These are phyloP conservation scores for Muraenolepis orangiensis DNA, from an alignment of 2,797 vertebrate species.

Conservation along the genomic window DNA sequence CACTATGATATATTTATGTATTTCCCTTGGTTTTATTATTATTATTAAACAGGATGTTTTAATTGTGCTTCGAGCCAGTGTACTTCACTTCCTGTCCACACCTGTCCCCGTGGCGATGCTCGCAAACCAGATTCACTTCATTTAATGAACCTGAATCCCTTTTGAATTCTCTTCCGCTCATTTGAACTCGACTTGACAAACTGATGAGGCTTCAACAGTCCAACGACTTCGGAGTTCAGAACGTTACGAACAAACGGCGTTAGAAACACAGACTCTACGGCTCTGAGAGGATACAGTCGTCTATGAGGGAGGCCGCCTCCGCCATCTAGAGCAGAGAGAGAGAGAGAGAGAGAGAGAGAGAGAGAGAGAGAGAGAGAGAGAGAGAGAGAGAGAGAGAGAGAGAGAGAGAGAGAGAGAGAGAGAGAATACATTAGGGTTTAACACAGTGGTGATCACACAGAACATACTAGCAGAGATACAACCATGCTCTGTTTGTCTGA, in stretches of 20 bases:
- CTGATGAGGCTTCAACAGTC: background rate
- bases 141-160: background rate
- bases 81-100: background rate
- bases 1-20: background rate
- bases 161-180: background rate
- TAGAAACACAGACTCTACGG: background rate
- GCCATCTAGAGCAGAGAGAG: conserved; percentile 64
- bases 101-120: background rate
- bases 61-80: background rate
- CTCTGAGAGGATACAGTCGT: conserved; percentile 77
- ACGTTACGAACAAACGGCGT: background rate
- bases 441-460: background rate
- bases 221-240: background rate
- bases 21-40: no score
- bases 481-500: background rate
- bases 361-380: background rate
- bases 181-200: background rate
- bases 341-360: conserved; percentile 12
- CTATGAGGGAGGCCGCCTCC: conserved; percentile 67
- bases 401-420: conserved; percentile 9
- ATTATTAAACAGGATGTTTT: no score
- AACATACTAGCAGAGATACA: background rate
- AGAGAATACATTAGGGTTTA: background rate
- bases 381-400: conserved; percentile 10
- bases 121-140: background rate